These are phyloP conservation scores for Hirtodrosophila confusa DNA, from an alignment of 2,888 invertebrate genomes.

Conservation along the genomic window DNA sequence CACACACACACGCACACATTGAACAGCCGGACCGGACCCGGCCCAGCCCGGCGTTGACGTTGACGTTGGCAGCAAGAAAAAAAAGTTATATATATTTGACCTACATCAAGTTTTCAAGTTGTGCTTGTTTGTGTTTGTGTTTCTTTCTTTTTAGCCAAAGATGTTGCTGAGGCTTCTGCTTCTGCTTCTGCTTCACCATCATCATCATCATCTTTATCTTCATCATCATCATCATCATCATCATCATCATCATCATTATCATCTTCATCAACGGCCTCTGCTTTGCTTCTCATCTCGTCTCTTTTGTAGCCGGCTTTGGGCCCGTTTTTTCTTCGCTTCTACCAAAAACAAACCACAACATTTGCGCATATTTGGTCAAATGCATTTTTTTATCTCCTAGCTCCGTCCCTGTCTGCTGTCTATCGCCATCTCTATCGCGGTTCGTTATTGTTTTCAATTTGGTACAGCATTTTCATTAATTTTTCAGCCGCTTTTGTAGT, in stretches of 20 bases:
- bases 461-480: constrained; percentile 76
- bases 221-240: constrained; percentile 13
- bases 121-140: constrained; percentile 60
- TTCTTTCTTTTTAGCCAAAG: constrained; percentile 52
- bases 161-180: constrained; percentile 62
- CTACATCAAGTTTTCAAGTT: constrained; percentile 82
- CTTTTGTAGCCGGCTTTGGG: constrained; percentile 37
- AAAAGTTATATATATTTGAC: constrained; percentile 69
- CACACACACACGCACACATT: constrained; percentile 11
- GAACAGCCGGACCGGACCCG: constrained; percentile 30
- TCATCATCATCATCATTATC: too few relatives aligned
- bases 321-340: constrained; percentile 40
- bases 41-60: constrained; percentile 31
- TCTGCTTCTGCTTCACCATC: constrained; percentile 33
- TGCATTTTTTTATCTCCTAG: constrained; percentile 48
- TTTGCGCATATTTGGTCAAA: constrained; percentile 78
- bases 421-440: constrained; percentile 14
- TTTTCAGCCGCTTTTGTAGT: constrained; percentile 57
- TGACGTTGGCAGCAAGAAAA: constrained; percentile 1
- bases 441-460: constrained; percentile 76
- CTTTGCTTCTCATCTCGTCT: constrained; percentile 33
- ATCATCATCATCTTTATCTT: constrained; percentile 24
- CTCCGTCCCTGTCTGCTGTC: constrained; percentile 2
- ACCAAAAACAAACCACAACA: constrained; percentile 67
- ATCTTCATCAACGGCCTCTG: constrained; percentile 40